phyloP scores from a whole-genome alignment of 2,888 invertebrate species.

The Pilophorus perplexus region DNA sequence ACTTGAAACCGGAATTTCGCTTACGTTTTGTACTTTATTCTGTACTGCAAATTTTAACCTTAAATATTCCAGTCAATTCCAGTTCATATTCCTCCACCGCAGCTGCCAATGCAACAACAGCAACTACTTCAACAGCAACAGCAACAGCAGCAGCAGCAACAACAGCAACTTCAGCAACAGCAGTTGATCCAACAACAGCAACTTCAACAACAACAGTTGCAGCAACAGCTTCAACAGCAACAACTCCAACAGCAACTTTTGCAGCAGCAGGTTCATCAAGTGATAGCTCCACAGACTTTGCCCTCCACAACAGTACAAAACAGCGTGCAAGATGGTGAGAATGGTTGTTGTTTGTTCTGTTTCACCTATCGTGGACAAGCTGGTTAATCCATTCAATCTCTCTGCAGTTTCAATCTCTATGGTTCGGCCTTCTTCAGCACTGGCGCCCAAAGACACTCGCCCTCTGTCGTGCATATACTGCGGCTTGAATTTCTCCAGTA shows the following conservation, averaged over 20 bases:
- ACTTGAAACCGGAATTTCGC: not conserved
- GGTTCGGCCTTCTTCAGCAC: not conserved
- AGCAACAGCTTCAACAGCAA: constrained; percentile 26
- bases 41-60: too few relatives aligned
- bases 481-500: constrained; percentile 54
- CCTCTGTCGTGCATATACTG: constrained; percentile 44
- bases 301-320: not conserved
- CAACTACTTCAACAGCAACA: constrained; percentile 40
- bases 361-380: not conserved
- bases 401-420: constrained; percentile 5
- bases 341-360: not conserved
- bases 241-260: constrained; percentile 26
- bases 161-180: constrained; percentile 37
- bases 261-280: too few relatives aligned
- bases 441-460: constrained; percentile 3
- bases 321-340: constrained; percentile 4
- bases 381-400: too few relatives aligned
- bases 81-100: constrained; percentile 31
- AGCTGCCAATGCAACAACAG: constrained; percentile 22
- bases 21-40: not conserved
- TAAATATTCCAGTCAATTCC: constrained; percentile 25
- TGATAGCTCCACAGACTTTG: not conserved
- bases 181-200: constrained; percentile 28
- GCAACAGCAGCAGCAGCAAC: constrained; percentile 30
- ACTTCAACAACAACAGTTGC: constrained; percentile 26